These are phyloP conservation scores for Pseudobourletiella spinata DNA, from an alignment of 1,140 invertebrate species.

Conservation along the genomic window DNA sequence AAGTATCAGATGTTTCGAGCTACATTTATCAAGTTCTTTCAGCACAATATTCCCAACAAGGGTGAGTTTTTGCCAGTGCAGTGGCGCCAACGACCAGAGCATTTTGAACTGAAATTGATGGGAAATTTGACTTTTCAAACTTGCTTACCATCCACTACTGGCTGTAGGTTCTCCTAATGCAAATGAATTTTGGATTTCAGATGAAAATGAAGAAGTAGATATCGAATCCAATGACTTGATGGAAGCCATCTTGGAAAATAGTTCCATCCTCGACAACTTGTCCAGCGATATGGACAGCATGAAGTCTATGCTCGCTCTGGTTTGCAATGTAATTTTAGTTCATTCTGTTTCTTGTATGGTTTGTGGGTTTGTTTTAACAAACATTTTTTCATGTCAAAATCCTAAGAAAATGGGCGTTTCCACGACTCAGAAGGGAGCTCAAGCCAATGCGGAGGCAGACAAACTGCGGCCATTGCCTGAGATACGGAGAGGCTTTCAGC, in stretches of 20 bases:
- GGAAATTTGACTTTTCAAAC: neutral
- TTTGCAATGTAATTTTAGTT: slow-evolving; percentile 30
- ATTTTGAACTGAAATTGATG: neutral
- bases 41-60: slow-evolving; percentile 23
- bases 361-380: neutral
- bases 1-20: slow-evolving; percentile 59
- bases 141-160: too few species aligned
- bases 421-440: neutral
- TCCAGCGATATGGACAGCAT: slow-evolving; percentile 32
- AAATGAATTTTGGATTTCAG: too few species aligned
- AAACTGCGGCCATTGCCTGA: neutral
- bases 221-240: slow-evolving; percentile 24
- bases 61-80: too few species aligned
- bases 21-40: slow-evolving; percentile 48
- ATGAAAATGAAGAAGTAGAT: slow-evolving; percentile 17
- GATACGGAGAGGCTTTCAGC: neutral
- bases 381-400: neutral
- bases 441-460: too few species aligned
- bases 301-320: slow-evolving; percentile 31
- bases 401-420: neutral
- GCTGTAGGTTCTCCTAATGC: too few species aligned
- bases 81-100: neutral
- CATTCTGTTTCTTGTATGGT: neutral
- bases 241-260: slow-evolving; percentile 29
- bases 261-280: slow-evolving; percentile 17